These are phyloP conservation scores for Clarias macrocephalus DNA, from an alignment of 2,113 vertebrate genomes.

Conservation along the genomic window DNA sequence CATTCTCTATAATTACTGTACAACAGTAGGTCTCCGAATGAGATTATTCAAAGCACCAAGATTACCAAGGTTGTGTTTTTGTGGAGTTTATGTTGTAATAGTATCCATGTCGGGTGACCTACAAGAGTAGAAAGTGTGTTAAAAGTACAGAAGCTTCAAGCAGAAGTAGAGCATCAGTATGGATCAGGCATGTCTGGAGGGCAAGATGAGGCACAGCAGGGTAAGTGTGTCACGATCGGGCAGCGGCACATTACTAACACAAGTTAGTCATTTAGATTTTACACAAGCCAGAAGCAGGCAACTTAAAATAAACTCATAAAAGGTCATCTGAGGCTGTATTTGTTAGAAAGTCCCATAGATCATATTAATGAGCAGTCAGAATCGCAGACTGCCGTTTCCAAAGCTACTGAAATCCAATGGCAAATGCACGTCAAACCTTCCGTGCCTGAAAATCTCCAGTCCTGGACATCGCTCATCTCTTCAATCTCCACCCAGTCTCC, in stretches of 20 bases:
- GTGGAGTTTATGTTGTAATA: background rate
- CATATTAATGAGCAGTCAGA: constrained; percentile 33
- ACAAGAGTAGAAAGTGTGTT: background rate
- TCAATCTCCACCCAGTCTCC: constrained; percentile 18
- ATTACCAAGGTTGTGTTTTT: background rate
- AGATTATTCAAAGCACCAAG: background rate
- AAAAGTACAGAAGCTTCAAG: background rate
- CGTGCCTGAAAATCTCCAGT: constrained; percentile 19
- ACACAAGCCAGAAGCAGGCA: constrained; percentile 2
- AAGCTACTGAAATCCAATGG: background rate
- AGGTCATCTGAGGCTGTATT: background rate
- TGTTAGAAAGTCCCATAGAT: constrained; percentile 21
- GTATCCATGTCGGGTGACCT: background rate
- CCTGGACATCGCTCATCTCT: background rate
- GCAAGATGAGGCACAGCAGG: background rate
- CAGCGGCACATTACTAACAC: background rate
- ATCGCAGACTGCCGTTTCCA: constrained; percentile 6
- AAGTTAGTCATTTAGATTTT: constrained; percentile 18
- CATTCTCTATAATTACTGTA: background rate
- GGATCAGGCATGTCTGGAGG: constrained; percentile 2
- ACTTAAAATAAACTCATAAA: constrained; percentile 13
- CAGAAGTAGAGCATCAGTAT: background rate
- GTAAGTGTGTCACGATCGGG: constrained; percentile 10
- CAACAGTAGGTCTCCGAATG: background rate
- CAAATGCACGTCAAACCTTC: background rate